Evolutionary conservation across 2,888 invertebrate genomes (phyloP).

Genomic region (Athalia circularis): DNA sequence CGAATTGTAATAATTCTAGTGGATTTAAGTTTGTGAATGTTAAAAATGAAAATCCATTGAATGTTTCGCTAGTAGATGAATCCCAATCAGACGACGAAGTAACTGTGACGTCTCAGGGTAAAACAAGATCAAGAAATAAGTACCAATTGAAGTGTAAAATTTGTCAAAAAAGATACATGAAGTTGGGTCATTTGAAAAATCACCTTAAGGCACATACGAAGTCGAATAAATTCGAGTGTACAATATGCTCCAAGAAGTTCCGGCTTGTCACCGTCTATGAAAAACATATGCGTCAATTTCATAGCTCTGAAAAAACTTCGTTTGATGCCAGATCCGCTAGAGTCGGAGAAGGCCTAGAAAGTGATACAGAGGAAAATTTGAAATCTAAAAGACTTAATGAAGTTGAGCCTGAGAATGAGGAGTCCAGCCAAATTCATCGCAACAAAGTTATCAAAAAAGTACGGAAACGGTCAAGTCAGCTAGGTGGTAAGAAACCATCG

Average conservation of each 20-base stretch:
- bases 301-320: slow-evolving; percentile 47
- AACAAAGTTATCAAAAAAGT: slow-evolving; percentile 20
- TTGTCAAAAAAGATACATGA: slow-evolving; percentile 61
- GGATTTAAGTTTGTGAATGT: slow-evolving; percentile 56
- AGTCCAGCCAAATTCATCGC: not conserved
- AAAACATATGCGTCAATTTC: slow-evolving; percentile 59
- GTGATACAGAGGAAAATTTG: slow-evolving; percentile 33
- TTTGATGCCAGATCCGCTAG: slow-evolving; percentile 5
- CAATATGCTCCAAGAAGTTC: slow-evolving; percentile 59
- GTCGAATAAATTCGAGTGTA: slow-evolving; percentile 56
- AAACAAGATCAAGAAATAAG: slow-evolving; percentile 38
- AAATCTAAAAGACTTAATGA: slow-evolving; percentile 8
- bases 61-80: slow-evolving; percentile 29
- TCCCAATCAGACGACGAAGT: slow-evolving; percentile 28
- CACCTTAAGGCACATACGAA: slow-evolving; percentile 59
- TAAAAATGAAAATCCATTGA: slow-evolving; percentile 50
- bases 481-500: slow-evolving; percentile 41
- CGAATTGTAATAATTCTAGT: slow-evolving; percentile 42
- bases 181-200: slow-evolving; percentile 61
- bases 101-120: not conserved
- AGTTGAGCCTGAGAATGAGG: slow-evolving; percentile 20
- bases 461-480: slow-evolving; percentile 24
- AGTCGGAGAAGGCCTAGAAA: not conserved
- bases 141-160: slow-evolving; percentile 59
- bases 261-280: slow-evolving; percentile 56